Evolutionary conservation across 2,888 invertebrate species (phyloP), one percentile per base, ranked within the genome.

Genomic region (Apamea monoglypha): DNA sequence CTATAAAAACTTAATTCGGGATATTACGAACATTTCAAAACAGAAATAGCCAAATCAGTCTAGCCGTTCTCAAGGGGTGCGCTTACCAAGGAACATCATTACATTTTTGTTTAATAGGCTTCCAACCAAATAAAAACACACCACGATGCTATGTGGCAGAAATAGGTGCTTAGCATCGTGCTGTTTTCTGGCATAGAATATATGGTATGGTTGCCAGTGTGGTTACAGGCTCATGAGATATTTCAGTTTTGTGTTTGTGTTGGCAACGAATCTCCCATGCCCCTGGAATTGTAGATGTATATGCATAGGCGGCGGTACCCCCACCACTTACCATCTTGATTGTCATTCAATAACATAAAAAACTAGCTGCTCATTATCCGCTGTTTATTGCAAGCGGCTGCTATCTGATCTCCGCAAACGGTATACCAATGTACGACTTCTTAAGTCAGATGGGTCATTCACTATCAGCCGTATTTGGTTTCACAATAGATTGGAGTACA

Each of bases 371-470:
- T 56, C 18, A 61, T 21, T 61, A 32, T 74, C 18, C 16, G 2
- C 12, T 8, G 16, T 61, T 61, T 61, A 63, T 32, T 63, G 14
- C 1, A 0, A 29, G 2, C 78, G 50, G 83, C 5, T 53, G n/a
- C 3, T 56, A n/a, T 59, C 8, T 53, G 64, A 77, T 66, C 59
- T 77, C 50, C 10, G 6, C 63, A 47, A 66, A 63, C 7, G 5
- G 64, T 59, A 59, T 47, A 21, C 83, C 40, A n/a, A 29, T 59
- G 47, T 2, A 47, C 6, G 25, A 56, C 25, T 47, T 36, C 14
- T 18, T 69, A 64, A 81, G 36, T 47, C 29, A 81, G 56, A 73
- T 80, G 47, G 83, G 44, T 83, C 44, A 78, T 53, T 81, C 59
- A 67, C 32, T 53, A 29, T 25, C 59, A 10, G n/a, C 18, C 84